Base-by-base conservation (phyloP, 2,888 invertebrate genomes). In the Ethmia dodecea region DNA sequence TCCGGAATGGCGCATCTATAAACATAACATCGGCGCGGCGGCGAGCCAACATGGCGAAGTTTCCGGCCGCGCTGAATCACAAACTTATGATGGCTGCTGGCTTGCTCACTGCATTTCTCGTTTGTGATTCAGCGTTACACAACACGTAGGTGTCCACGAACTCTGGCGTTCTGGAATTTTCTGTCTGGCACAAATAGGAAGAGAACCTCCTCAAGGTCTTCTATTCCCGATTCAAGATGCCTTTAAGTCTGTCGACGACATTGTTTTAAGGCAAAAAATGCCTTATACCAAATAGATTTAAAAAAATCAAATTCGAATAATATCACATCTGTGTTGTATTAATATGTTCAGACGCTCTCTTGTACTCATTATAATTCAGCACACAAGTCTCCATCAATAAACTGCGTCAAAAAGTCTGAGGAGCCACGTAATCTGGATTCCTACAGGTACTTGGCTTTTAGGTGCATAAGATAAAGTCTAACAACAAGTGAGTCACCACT, bases 21-120 rank as follows among this genome's bases (percentile, higher is more conserved):
- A 84, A 86, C 80, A 84, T 84, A 83, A 69, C 72, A 65, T 70
- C 31, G 64, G 31, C 64, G 55, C 63, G 52, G 58, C 74, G 67
- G 62, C 68, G 72, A 74, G 76, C 79, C 81, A 83, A 83, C 77
- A 84, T 84, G 83, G 81, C 83, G 77, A 58, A 63, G 80, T 72
- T 81, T 84, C 84, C 84, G 84, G 80, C 65, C 69, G 69, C 59
- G 80, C 74, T 84, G 84, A 86, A 75, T 86, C 84, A 84, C 78
- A 71, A n/a, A n/a, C n/a, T n/a, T 66, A 55, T 66, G 66, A 70
- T 69, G 66, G 63, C 64, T 62, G 63, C 66, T 74, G 75, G 69
- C 66, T 80, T 73, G 77, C 79, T 80, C 77, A 70, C 61, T 78
- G 77, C 83, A 83, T 84, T 79, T 79, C 79, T 83, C 66, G 63